phyloP scores from a whole-genome alignment of 2,113 vertebrate genomes.

The Emydocephalus ijimae region DNA sequence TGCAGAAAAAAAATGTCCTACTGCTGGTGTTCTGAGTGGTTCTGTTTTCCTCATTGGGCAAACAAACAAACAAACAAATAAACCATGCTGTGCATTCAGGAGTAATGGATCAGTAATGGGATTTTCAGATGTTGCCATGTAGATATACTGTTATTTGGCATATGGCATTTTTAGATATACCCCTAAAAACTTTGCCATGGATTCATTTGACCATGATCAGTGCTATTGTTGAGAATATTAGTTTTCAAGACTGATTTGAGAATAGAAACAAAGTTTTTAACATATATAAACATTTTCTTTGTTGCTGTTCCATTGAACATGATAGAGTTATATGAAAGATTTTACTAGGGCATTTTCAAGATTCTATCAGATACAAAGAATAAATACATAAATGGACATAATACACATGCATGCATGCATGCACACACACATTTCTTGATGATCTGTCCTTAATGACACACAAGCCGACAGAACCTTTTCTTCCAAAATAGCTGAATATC shows the following conservation, averaged over 20 bases:
- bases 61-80: background rate
- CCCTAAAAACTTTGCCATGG: background rate
- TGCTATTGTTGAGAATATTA: background rate
- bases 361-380: background rate
- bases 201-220: background rate
- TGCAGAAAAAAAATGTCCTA: background rate
- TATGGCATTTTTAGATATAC: background rate
- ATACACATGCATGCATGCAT: background rate
- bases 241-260: background rate
- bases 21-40: background rate
- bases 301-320: background rate
- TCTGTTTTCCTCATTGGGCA: background rate
- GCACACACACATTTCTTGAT: background rate
- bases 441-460: slow-evolving; percentile 2
- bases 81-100: background rate
- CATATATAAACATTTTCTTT: background rate
- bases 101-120: background rate
- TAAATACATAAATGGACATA: background rate
- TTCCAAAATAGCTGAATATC: slow-evolving; percentile 20
- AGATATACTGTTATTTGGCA: background rate
- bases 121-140: background rate
- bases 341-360: background rate
- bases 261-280: background rate
- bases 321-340: background rate
- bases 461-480: background rate